These are phyloP conservation scores for Oreochromis spilurus DNA, from an alignment of 2,113 vertebrate species.

Conservation along the genomic window DNA sequence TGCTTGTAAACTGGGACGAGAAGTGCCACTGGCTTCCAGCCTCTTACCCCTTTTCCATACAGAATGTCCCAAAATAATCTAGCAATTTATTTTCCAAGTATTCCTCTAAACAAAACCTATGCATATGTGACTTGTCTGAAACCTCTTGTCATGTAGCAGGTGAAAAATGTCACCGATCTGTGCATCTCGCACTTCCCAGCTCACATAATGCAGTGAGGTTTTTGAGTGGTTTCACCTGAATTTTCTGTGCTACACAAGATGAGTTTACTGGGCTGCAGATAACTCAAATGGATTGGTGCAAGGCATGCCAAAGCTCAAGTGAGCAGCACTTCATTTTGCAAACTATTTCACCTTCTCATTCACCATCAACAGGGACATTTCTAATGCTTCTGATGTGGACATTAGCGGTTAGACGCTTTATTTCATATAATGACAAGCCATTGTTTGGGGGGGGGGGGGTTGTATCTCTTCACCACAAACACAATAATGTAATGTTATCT, in stretches of 20 bases:
- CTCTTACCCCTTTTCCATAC: not conserved
- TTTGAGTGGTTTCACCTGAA: conserved; percentile 15
- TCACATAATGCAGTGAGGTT: conserved; percentile 22
- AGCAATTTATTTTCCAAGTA: not conserved
- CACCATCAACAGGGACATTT: conserved; percentile 50
- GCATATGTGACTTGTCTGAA: not conserved
- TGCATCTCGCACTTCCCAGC: not conserved
- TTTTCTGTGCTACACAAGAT: conserved; percentile 29
- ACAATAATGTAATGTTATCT: not conserved
- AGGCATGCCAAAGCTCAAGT: conserved; percentile 25
- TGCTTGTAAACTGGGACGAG: not conserved
- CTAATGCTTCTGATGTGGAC: not conserved
- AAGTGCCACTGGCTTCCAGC: not conserved
- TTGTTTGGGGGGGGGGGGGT: accelerated
- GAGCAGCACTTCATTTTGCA: conserved; percentile 62
- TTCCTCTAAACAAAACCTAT: not conserved
- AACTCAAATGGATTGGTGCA: conserved; percentile 62
- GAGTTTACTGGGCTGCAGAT: conserved; percentile 53
- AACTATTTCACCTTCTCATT: conserved; percentile 68
- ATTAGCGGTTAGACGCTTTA: not conserved
- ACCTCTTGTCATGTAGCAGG: conserved; percentile 3
- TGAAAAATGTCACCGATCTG: conserved; percentile 29
- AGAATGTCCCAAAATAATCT: not conserved
- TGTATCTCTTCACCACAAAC: not conserved
- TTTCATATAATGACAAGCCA: not conserved